Percentiles rank a stretch among this genome's conserved stretches.
These are phyloP conservation scores for Drosophila simulans DNA, from an alignment of 1,140 invertebrate genomes.

Conservation along the genomic window DNA sequence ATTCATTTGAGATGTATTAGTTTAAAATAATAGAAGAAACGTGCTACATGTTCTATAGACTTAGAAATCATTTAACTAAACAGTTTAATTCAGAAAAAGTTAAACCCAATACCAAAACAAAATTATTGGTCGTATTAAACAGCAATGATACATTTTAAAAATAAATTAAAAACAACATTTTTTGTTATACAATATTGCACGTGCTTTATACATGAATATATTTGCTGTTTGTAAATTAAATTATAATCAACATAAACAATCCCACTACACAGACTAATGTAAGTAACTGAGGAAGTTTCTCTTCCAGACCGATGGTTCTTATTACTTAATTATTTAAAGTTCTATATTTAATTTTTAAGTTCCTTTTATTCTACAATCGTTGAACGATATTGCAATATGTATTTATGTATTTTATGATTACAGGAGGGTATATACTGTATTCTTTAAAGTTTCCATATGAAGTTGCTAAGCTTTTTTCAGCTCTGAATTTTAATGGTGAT, in stretches of 20 bases:
- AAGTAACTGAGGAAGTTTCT: conserved; percentile 8
- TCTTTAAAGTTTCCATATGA: conserved; percentile 10
- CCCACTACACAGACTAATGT: neutral
- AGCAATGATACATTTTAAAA: neutral
- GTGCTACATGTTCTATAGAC: neutral
- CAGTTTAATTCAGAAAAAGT: neutral
- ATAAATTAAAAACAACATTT: too few species aligned
- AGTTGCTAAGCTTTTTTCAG: conserved; percentile 22
- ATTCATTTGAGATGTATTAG: conserved; percentile 4
- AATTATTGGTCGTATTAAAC: neutral
- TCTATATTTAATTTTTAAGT: conserved; percentile 12
- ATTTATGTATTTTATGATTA: conserved; percentile 44
- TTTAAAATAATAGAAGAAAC: neutral
- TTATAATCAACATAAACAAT: neutral
- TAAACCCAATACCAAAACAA: neutral
- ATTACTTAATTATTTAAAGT: conserved; percentile 5
- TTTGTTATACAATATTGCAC: neutral
- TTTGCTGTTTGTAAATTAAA: neutral
- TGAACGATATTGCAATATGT: conserved; percentile 45
- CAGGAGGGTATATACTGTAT: conserved; percentile 43
- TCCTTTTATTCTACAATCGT: conserved; percentile 34
- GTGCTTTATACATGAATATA: conserved; percentile 17
- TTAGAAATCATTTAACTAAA: neutral
- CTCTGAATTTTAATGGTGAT: conserved; percentile 14
- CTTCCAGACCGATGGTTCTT: neutral